Conservation (phyloP, 1,140 invertebrate genomes). For the Maniola jurtina region DNA sequence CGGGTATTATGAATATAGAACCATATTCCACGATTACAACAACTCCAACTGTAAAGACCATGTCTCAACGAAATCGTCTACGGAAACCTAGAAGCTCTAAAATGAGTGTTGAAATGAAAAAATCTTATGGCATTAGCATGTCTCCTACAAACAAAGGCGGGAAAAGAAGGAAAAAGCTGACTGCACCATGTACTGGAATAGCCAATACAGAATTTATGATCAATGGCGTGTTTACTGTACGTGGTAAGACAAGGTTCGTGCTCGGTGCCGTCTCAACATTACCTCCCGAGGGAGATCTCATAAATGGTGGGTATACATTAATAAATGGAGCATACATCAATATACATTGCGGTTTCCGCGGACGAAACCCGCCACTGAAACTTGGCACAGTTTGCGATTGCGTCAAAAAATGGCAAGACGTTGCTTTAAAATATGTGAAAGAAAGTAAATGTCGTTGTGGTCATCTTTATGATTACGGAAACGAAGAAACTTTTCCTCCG, state of each 20-base stretch:
- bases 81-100: conserved; percentile 43
- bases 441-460: conserved; percentile 59
- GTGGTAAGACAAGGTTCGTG: conserved; percentile 48
- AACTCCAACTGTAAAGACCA: conserved; percentile 43
- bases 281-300: conserved; percentile 51
- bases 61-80: conserved; percentile 34
- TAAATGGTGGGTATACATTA: conserved; percentile 56
- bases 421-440: conserved; percentile 54
- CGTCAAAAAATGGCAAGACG: conserved; percentile 53
- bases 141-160: conserved; percentile 36
- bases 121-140: conserved; percentile 48
- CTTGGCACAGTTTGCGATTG: conserved; percentile 58
- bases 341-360: conserved; percentile 58
- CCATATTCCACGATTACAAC: conserved; percentile 46
- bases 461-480: conserved; percentile 61
- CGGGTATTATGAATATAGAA: conserved; percentile 49
- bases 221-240: conserved; percentile 49
- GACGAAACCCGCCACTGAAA: conserved; percentile 44
- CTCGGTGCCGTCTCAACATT: conserved; percentile 53
- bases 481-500: conserved; percentile 53
- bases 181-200: conserved; percentile 53
- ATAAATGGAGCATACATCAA: conserved; percentile 48
- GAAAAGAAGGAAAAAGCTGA: conserved; percentile 42
- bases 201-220: conserved; percentile 59
- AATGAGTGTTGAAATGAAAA: conserved; percentile 51